Conservation (phyloP, 2,113 vertebrate species). For the Heliornis fulica region DNA sequence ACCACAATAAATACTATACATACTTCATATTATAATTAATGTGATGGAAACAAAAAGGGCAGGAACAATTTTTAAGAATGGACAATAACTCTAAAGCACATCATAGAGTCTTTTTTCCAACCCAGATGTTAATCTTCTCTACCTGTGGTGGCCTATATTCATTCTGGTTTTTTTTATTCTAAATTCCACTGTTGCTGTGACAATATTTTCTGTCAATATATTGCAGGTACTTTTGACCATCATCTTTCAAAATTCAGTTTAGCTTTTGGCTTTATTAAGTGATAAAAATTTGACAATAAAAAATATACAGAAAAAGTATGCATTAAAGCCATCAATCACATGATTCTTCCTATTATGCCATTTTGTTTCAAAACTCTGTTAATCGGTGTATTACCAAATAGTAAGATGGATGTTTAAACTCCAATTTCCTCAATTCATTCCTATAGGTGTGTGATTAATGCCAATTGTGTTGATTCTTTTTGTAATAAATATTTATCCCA, state of each 20-base stretch:
- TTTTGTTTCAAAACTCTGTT: background rate
- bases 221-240: background rate
- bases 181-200: background rate
- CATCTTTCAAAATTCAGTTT: background rate
- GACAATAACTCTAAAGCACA: background rate
- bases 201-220: background rate
- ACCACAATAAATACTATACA: no score
- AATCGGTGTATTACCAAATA: background rate
- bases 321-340: background rate
- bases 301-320: background rate
- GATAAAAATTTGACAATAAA: background rate
- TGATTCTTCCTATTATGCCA: background rate
- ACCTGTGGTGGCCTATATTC: background rate
- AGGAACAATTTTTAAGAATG: background rate
- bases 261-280: background rate
- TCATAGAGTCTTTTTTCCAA: background rate
- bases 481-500: background rate
- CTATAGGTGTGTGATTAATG: background rate
- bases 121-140: background rate
- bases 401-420: background rate
- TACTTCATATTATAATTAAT: background rate
- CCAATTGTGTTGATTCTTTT: background rate
- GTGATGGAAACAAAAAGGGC: background rate
- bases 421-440: background rate
- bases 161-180: background rate